Percentiles rank a stretch among this genome's conserved stretches.
Conservation (phyloP, 2,113 vertebrate genomes). For the Herpailurus yagouaroundi region DNA sequence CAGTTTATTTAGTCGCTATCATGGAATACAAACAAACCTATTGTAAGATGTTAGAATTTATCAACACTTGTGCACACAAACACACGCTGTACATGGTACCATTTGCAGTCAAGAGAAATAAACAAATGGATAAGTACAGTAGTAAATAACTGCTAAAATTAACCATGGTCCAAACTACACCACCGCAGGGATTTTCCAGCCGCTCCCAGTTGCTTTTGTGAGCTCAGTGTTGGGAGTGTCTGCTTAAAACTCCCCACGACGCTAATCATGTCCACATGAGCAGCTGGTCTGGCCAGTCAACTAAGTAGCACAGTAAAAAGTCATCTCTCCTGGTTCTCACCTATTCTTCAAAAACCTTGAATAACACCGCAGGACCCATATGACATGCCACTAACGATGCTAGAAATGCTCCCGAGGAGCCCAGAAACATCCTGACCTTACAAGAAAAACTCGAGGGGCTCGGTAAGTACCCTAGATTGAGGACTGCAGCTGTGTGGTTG, state of each 20-base stretch:
- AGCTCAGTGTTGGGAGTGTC: background rate
- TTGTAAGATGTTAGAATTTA: background rate
- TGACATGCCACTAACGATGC: background rate
- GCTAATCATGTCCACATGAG: background rate
- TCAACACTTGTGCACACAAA: background rate
- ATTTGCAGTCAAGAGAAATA: background rate
- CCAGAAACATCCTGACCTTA: background rate
- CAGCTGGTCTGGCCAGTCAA: background rate
- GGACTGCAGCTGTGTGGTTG: background rate
- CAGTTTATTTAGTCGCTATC: background rate
- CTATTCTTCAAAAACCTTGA: background rate
- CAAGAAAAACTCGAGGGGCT: background rate
- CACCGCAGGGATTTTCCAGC: background rate
- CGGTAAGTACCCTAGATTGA: background rate
- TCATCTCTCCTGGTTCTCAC: background rate
- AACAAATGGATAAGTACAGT: background rate
- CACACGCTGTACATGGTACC: background rate
- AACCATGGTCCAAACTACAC: background rate
- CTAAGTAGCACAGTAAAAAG: background rate
- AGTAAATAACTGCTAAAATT: background rate
- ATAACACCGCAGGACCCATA: background rate
- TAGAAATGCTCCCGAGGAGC: background rate
- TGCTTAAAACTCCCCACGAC: background rate
- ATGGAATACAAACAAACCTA: background rate
- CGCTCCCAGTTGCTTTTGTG: background rate